Evolutionary conservation across 2,888 invertebrate genomes (phyloP).

Genomic region (Nasonia oneida): DNA sequence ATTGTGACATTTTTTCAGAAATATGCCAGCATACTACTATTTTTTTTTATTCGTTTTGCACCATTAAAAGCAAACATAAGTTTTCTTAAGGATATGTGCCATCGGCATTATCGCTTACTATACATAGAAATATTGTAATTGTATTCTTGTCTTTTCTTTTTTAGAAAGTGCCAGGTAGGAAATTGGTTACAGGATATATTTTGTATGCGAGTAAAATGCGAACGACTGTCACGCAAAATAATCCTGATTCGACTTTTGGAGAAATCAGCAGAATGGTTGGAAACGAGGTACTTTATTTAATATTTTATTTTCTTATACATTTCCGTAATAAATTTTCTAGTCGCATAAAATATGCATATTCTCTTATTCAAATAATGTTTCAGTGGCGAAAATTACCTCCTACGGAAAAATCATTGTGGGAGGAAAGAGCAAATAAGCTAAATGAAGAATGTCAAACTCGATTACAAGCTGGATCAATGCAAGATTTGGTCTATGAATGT

Average conservation of each 20-base stretch:
- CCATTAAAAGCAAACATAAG: slow-evolving; percentile 54
- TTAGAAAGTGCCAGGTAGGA: slow-evolving; percentile 84
- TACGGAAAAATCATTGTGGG: slow-evolving; percentile 95
- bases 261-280: slow-evolving; percentile 88
- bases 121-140: slow-evolving; percentile 41
- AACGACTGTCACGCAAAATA: slow-evolving; percentile 94
- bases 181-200: slow-evolving; percentile 97
- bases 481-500: slow-evolving; percentile 88
- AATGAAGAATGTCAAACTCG: slow-evolving; percentile 90
- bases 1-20: slow-evolving; percentile 68
- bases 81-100: slow-evolving; percentile 54
- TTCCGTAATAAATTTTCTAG: slow-evolving; percentile 60
- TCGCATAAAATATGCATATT: slow-evolving; percentile 69
- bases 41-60: slow-evolving; percentile 63
- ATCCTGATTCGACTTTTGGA: slow-evolving; percentile 97
- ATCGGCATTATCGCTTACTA: slow-evolving; percentile 47
- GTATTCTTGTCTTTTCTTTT: slow-evolving; percentile 66
- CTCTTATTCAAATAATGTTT: slow-evolving; percentile 60
- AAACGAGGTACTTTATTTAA: slow-evolving; percentile 82
- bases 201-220: slow-evolving; percentile 98
- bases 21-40: slow-evolving; percentile 77
- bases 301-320: slow-evolving; percentile 45
- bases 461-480: slow-evolving; percentile 72
- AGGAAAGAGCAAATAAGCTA: slow-evolving; percentile 93
- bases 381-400: slow-evolving; percentile 97